Base-by-base conservation (phyloP, 2,113 vertebrate genomes). In the Dryoscopus gambensis region DNA sequence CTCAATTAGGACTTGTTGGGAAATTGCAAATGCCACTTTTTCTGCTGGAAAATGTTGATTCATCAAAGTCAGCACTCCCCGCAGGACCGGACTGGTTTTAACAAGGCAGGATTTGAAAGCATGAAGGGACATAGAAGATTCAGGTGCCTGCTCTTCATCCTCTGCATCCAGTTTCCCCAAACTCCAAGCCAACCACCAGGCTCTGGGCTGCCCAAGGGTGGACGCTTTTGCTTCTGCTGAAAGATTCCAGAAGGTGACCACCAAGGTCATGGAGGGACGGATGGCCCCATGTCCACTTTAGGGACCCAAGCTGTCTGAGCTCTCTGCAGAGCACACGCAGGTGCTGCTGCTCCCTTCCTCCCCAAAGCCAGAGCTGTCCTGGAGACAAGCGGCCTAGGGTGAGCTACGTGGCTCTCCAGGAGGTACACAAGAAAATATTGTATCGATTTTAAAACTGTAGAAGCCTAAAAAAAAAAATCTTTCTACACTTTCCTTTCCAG, bases 41-140 rank as follows among this genome's bases (percentile, higher is more conserved):
- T 91, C 87, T 47, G 10, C 74, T 96, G 89, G 95, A 96, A 97
- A 95, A 95, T 84, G 81, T 95, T 94, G 81, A 84, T 94, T 96
- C 94, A 95, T 91, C 91, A 69, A 71, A 76, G 89, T 55, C 69
- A 91, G 49, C 69, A 71, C 57, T 78, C 90, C 74, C 87, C 11
- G 0, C 89, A 89, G 69, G 94, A 82, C 52, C 0, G 0, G 76
- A 75, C 95, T 95, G 90, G 91, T 95, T 95, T 84, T 52, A 91
- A 10, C 94, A 94, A 82, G 84, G 77, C 73, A 68, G n/a, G 31
- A 79, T 90, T 86, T 1, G 15, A 87, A 77, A 21, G 35, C 50
- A 52, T 71, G 49, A 87, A 62, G 55, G 27, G 56, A 84, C 3
- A 2, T 0, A 8, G 65, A 88, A 79, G 53, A n/a, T 89, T 89